Evolutionary conservation across 1,140 invertebrate species (phyloP).

Genomic region (Bradysia coprophila): DNA sequence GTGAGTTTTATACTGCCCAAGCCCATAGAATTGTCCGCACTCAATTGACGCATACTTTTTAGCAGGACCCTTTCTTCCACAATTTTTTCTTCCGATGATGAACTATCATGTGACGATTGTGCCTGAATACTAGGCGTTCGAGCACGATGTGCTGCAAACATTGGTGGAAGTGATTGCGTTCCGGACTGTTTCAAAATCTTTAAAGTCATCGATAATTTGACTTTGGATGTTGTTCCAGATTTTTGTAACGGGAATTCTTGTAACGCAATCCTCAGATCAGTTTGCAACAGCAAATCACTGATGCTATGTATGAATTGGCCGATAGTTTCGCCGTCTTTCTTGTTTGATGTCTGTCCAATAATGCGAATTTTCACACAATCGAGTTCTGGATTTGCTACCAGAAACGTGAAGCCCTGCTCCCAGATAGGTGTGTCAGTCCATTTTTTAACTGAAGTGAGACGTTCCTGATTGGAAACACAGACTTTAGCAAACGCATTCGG

Average conservation of each 20-base stretch:
- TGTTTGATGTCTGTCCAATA: constrained; percentile 33
- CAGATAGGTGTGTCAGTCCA: constrained; percentile 47
- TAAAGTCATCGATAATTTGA: constrained; percentile 58
- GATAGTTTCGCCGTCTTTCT: constrained; percentile 54
- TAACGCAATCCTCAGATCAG: constrained; percentile 54
- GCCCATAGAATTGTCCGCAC: constrained; percentile 30
- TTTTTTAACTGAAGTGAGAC: constrained; percentile 47
- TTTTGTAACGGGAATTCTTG: constrained; percentile 63
- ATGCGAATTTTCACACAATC: constrained; percentile 55
- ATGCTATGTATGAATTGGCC: constrained; percentile 57
- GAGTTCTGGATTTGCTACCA: constrained; percentile 75
- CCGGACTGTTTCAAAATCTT: constrained; percentile 30
- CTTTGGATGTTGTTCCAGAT: constrained; percentile 54
- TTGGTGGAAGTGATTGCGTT: neutral
- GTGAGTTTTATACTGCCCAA: constrained; percentile 69
- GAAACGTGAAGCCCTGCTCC: constrained; percentile 79
- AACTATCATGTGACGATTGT: neutral
- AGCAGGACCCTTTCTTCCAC: constrained; percentile 8
- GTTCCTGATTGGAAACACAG: constrained; percentile 46
- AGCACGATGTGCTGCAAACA: neutral
- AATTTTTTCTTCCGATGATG: neutral
- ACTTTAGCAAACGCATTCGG: constrained; percentile 61
- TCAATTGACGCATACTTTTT: constrained; percentile 26
- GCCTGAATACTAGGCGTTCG: constrained; percentile 1
- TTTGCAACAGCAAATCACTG: constrained; percentile 46